Evolutionary conservation across 2,888 invertebrate species (phyloP).

Genomic region (Abrostola tripartita): DNA sequence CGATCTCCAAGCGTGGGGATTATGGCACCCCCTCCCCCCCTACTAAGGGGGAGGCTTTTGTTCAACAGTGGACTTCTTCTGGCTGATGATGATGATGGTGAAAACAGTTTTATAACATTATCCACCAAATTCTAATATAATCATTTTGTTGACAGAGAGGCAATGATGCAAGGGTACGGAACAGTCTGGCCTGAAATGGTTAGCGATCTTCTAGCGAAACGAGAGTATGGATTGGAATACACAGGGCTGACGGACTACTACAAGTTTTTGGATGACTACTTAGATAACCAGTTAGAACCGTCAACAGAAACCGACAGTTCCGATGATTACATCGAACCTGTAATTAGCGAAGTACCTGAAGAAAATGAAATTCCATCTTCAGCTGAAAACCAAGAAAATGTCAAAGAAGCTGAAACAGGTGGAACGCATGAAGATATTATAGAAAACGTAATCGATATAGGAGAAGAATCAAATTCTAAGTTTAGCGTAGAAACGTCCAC

Average conservation of each 20-base stretch:
- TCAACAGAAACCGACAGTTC: constrained; percentile 59
- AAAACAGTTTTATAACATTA: too few species aligned
- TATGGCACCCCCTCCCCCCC: too few species aligned
- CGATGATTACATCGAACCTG: constrained; percentile 78
- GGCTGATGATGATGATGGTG: too few species aligned
- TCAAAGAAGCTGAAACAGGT: constrained; percentile 24
- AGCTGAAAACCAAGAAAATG: constrained; percentile 43
- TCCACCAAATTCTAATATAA: neutral
- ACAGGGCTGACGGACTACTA: constrained; percentile 88
- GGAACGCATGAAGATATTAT: constrained; percentile 60
- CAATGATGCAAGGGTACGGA: constrained; percentile 83
- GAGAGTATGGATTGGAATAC: constrained; percentile 83
- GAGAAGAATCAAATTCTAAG: constrained; percentile 71
- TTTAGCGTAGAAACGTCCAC: constrained; percentile 78
- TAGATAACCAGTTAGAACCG: constrained; percentile 84
- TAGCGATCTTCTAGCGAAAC: constrained; percentile 81
- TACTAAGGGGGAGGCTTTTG: too few species aligned
- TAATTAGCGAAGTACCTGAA: constrained; percentile 61
- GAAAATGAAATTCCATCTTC: constrained; percentile 71
- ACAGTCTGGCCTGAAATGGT: constrained; percentile 84
- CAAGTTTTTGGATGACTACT: constrained; percentile 85
- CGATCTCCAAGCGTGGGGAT: too few species aligned
- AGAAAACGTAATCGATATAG: constrained; percentile 76
- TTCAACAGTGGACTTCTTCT: too few species aligned
- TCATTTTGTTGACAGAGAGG: constrained; percentile 67